phyloP scores from a whole-genome alignment of 2,113 vertebrate genomes.

The Meles meles region DNA sequence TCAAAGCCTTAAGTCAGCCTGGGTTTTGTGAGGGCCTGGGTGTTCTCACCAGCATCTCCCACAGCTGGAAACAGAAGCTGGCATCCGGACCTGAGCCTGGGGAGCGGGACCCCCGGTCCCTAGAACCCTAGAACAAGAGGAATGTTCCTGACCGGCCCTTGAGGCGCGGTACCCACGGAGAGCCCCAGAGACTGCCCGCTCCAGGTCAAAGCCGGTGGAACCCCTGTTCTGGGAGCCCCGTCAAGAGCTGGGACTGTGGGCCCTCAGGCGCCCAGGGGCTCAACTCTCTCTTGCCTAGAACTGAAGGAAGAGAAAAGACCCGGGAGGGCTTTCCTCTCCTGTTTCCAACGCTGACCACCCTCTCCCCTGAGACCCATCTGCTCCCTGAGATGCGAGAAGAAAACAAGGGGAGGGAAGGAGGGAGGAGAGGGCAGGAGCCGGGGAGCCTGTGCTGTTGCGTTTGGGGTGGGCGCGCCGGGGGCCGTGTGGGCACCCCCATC shows the following conservation, averaged over 20 bases:
- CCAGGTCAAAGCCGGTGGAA: neutral
- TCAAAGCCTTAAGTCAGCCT: neutral
- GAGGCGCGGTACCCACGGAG: neutral
- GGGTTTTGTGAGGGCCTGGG: neutral
- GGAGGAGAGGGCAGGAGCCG: neutral
- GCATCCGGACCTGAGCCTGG: neutral
- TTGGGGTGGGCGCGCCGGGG: accelerated
- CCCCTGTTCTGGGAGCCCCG: neutral
- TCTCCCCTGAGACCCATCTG: neutral
- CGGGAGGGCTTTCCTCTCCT: accelerated
- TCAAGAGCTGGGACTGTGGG: neutral
- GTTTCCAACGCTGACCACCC: neutral
- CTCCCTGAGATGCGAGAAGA: neutral
- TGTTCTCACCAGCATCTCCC: neutral
- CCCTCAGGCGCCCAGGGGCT: neutral
- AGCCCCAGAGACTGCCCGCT: neutral
- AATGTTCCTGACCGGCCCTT: neutral
- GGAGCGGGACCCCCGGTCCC: neutral
- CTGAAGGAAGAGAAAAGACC: neutral
- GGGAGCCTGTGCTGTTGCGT: neutral
- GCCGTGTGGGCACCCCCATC: accelerated
- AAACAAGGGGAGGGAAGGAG: neutral
- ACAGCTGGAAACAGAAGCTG: neutral
- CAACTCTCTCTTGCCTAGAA: neutral
- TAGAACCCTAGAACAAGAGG: neutral